Evolutionary conservation across 2,113 vertebrate genomes (phyloP).

Genomic region (Petromus typicus): DNA sequence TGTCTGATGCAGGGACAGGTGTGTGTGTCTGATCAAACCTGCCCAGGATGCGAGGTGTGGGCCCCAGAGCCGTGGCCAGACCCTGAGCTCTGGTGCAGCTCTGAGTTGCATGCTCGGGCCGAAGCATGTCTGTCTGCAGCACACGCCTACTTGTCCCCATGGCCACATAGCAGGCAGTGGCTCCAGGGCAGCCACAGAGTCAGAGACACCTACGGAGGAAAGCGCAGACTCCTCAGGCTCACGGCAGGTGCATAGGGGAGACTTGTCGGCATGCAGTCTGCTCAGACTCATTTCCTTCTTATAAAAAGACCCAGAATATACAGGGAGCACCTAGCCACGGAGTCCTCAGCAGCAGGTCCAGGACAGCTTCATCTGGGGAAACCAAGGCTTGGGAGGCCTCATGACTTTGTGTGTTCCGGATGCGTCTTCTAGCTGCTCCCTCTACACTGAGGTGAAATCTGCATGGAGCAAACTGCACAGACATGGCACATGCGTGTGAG

Average conservation of each 20-base stretch:
- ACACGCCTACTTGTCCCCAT: too few species aligned
- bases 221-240: accelerated
- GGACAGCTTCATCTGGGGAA: neutral
- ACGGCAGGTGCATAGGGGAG: accelerated
- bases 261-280: neutral
- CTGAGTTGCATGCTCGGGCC: too few species aligned
- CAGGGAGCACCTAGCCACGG: accelerated
- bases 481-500: neutral
- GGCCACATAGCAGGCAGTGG: too few species aligned
- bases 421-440: neutral
- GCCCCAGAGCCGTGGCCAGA: accelerated
- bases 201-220: accelerated
- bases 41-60: neutral
- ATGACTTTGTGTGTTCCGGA: accelerated
- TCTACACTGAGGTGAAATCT: neutral
- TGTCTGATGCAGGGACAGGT: neutral
- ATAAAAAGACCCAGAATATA: neutral
- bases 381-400: neutral
- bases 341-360: accelerated
- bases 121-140: neutral
- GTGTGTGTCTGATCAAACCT: neutral
- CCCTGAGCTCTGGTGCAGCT: neutral
- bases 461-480: neutral
- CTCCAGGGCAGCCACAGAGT: accelerated
- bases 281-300: neutral